Conservation (phyloP, 2,888 invertebrate genomes). For the Lycophotia porphyrea region DNA sequence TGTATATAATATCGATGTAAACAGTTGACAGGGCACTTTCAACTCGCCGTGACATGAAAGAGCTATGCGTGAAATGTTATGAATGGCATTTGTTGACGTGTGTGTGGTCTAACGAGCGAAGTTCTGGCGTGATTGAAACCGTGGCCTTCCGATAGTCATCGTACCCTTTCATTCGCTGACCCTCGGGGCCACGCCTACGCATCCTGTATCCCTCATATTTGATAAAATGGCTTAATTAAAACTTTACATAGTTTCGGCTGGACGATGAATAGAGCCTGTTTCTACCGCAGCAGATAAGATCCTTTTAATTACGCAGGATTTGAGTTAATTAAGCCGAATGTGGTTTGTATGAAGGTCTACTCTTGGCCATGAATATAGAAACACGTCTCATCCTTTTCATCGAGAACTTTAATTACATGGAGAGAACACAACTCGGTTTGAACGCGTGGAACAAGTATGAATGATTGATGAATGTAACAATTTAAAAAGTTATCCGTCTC, state of each 20-base stretch:
- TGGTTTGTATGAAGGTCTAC: conserved; percentile 43
- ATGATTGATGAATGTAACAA: conserved; percentile 31
- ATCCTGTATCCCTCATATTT: conserved; percentile 74
- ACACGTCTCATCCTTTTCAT: conserved; percentile 37
- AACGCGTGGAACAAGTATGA: conserved; percentile 13
- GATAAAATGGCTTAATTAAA: conserved; percentile 86
- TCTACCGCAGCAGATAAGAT: conserved; percentile 68
- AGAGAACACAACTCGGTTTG: conserved; percentile 11
- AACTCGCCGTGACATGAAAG: conserved; percentile 74
- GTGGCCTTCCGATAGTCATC: conserved; percentile 83
- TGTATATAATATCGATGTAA: conserved; percentile 59
- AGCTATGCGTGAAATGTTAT: conserved; percentile 79
- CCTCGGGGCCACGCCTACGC: conserved; percentile 70
- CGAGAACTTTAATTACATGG: conserved; percentile 44
- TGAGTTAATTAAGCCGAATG: conserved; percentile 63
- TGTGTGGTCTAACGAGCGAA: conserved; percentile 82
- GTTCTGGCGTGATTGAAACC: conserved; percentile 86
- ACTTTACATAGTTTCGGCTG: conserved; percentile 79
- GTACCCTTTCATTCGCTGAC: conserved; percentile 82
- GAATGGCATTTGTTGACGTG: conserved; percentile 78
- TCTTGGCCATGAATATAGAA: conserved; percentile 36
- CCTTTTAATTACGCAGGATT: conserved; percentile 69
- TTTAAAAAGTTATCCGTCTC: conserved; percentile 21
- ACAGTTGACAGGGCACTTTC: conserved; percentile 76
- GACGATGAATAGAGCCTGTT: conserved; percentile 71